Conservation (phyloP, 2,113 vertebrate species). For the Corythornis vintsioides region DNA sequence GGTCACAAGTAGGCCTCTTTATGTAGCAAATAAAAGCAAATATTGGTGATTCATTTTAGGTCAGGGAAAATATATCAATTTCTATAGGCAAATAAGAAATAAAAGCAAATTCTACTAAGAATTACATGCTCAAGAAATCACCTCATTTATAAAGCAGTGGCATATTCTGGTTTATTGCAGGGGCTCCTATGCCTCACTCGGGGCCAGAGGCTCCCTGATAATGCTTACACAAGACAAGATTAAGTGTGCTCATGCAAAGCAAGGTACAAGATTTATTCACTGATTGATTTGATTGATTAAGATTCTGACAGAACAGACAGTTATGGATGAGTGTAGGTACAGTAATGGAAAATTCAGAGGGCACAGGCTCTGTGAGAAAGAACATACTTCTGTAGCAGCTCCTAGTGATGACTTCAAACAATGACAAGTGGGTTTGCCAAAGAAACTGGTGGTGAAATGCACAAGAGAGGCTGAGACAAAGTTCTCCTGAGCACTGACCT, state of each 20-base stretch:
- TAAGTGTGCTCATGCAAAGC: conserved; percentile 28
- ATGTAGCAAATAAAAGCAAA: too few relatives aligned
- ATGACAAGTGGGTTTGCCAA: background rate
- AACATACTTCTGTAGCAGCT: background rate
- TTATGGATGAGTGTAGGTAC: conserved; percentile 9
- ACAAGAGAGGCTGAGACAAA: background rate
- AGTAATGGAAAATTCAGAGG: conserved; percentile 37
- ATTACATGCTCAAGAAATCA: background rate
- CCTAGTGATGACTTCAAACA: background rate
- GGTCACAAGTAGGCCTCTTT: background rate
- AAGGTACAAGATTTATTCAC: conserved; percentile 27
- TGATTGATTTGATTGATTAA: conserved; percentile 50
- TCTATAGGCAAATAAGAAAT: background rate
- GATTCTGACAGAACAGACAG: conserved; percentile 31
- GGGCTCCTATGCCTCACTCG: background rate
- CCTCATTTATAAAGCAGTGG: background rate
- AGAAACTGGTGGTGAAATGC: background rate
- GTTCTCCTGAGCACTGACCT: background rate
- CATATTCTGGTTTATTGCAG: background rate
- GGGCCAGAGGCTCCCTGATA: background rate
- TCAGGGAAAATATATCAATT: background rate
- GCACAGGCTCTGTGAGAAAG: background rate
- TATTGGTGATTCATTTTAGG: background rate
- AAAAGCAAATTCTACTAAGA: background rate
- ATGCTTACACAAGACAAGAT: conserved; percentile 18